These are phyloP conservation scores for Phragmatobia fuliginosa DNA, from an alignment of 2,888 invertebrate species.

Conservation along the genomic window DNA sequence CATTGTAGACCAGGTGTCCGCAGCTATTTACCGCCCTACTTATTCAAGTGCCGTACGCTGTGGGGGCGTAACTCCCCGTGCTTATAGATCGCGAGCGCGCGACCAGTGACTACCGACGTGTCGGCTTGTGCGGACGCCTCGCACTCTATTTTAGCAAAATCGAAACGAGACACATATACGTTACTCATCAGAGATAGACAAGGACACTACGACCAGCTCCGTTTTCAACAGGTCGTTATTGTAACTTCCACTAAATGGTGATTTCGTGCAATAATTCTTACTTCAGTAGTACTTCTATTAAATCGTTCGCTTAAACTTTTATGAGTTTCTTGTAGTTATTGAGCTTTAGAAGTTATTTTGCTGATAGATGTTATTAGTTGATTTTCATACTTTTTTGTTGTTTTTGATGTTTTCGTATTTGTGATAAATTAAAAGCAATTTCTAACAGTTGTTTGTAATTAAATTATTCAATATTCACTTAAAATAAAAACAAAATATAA, in stretches of 20 bases:
- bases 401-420: constrained; percentile 36
- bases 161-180: constrained; percentile 71
- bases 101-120: constrained; percentile 78
- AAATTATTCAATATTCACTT: constrained; percentile 6
- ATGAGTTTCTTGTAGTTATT: constrained; percentile 59
- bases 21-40: constrained; percentile 81
- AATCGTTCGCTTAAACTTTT: constrained; percentile 68
- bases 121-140: constrained; percentile 78
- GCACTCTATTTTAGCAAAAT: constrained; percentile 52
- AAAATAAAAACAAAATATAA: background rate
- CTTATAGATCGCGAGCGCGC: constrained; percentile 80
- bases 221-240: constrained; percentile 86
- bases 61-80: constrained; percentile 71
- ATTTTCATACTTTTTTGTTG: constrained; percentile 40
- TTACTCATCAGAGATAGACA: constrained; percentile 62
- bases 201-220: constrained; percentile 68
- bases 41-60: constrained; percentile 70
- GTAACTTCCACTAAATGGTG: constrained; percentile 81
- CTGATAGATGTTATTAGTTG: constrained; percentile 48
- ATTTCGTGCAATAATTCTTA: constrained; percentile 78
- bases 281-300: constrained; percentile 69
- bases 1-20: constrained; percentile 76
- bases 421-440: constrained; percentile 23
- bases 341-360: constrained; percentile 48
- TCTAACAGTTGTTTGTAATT: constrained; percentile 7